Conservation (phyloP, 2,113 vertebrate species). For the Thryonomys swinderianus region DNA sequence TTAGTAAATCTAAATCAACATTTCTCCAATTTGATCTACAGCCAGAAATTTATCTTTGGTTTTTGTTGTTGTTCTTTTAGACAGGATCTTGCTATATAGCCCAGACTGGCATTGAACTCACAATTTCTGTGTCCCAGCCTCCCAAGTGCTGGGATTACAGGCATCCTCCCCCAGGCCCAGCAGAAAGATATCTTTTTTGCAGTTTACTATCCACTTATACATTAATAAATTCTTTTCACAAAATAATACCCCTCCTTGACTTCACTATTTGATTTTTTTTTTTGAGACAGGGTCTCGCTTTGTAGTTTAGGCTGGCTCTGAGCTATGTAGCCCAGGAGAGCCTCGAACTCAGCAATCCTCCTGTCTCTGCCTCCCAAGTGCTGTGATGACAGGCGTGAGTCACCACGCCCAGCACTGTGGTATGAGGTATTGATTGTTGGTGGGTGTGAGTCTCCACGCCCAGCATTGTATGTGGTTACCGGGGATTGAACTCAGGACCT, state of each 20-base stretch:
- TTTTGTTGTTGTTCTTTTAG: neutral
- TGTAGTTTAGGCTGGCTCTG: too few species aligned
- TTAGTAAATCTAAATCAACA: neutral
- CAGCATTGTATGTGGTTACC: too few species aligned
- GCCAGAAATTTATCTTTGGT: neutral
- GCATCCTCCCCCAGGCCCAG: neutral
- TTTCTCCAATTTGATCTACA: neutral
- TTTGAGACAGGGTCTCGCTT: too few species aligned
- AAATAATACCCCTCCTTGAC: neutral
- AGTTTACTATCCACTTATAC: neutral
- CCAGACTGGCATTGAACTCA: neutral
- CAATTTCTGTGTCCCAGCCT: neutral
- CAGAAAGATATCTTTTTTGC: neutral
- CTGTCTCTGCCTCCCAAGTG: too few species aligned
- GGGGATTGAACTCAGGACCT: too few species aligned
- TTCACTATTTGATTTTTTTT: neutral
- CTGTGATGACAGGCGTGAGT: too few species aligned
- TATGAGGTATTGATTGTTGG: too few species aligned
- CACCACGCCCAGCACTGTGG: too few species aligned
- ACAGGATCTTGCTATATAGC: neutral
- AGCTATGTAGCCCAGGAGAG: too few species aligned
- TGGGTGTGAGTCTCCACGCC: too few species aligned
- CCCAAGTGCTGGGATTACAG: neutral
- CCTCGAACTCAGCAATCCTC: too few species aligned
- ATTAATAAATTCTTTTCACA: neutral